These are phyloP conservation scores for Trichonephila clavipes DNA, from an alignment of 1,140 invertebrate genomes.

Conservation along the genomic window DNA sequence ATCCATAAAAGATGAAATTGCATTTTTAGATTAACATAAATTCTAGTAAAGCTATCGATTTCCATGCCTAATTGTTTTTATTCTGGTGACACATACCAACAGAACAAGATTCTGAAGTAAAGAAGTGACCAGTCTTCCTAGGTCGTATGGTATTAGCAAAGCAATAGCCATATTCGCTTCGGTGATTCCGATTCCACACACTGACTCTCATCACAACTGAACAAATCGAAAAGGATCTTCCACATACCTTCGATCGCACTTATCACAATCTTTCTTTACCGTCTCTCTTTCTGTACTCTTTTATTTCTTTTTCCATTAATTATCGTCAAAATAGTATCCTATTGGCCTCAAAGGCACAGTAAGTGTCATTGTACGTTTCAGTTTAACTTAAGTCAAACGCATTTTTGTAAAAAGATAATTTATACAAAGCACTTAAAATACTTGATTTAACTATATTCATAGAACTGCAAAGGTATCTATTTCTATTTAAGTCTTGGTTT, in stretches of 20 bases:
- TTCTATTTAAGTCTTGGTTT: too few relatives aligned
- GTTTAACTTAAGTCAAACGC: neutral
- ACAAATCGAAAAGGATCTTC: slow-evolving; percentile 31
- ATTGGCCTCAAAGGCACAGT: neutral
- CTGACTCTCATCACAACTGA: slow-evolving; percentile 5
- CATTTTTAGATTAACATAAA: too few relatives aligned
- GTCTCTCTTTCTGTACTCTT: neutral
- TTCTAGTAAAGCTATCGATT: neutral
- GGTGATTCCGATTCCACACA: slow-evolving; percentile 33
- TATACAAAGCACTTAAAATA: neutral
- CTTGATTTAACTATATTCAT: neutral
- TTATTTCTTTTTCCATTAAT: slow-evolving; percentile 21
- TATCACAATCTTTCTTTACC: neutral
- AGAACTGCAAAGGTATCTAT: too few relatives aligned
- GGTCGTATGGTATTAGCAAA: slow-evolving; percentile 15
- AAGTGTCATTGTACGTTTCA: neutral
- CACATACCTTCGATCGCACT: slow-evolving; percentile 8
- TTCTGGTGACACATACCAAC: neutral
- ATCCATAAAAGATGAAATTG: too few relatives aligned
- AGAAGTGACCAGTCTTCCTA: neutral
- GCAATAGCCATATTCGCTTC: slow-evolving; percentile 4
- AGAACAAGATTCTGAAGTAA: neutral
- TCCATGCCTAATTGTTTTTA: slow-evolving; percentile 6
- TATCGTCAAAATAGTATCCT: neutral
- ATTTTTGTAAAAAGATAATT: neutral